Evolutionary conservation across 2,113 vertebrate species (phyloP).

Genomic region (Cheirogaleus medius): DNA sequence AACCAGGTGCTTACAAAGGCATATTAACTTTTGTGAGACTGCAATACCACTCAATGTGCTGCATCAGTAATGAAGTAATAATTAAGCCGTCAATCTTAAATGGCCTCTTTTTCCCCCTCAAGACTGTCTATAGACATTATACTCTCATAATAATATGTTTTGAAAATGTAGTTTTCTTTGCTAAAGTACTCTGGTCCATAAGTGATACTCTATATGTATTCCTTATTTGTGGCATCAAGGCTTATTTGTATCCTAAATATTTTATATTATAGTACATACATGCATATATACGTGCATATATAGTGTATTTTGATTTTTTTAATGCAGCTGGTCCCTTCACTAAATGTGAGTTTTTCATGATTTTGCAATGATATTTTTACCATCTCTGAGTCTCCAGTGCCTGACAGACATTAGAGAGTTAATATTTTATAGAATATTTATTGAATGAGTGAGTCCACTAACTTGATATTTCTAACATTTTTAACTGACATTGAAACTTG

Average conservation of each 20-base stretch:
- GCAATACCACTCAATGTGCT: not conserved
- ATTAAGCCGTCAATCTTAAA: constrained; percentile 42
- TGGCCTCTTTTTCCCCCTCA: not conserved
- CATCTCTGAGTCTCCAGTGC: not conserved
- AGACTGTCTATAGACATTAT: not conserved
- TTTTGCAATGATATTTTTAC: not conserved
- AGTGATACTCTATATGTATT: not conserved
- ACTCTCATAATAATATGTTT: constrained; percentile 30
- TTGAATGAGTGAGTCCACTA: not conserved
- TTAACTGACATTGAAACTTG: not conserved
- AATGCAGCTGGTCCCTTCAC: not conserved
- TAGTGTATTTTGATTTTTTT: not conserved
- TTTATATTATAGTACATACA: not conserved
- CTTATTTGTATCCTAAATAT: not conserved
- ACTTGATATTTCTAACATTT: constrained; percentile 6
- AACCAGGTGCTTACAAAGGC: constrained; percentile 14
- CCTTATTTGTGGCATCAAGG: not conserved
- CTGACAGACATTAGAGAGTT: not conserved
- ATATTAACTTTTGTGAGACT: constrained; percentile 1
- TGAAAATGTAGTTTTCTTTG: constrained; percentile 18
- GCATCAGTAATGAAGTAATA: not conserved
- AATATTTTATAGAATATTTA: not conserved
- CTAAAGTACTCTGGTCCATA: not conserved
- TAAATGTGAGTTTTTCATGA: not conserved
- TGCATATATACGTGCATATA: not conserved